Percentiles rank a stretch among this genome's conserved stretches.
Conservation (phyloP, 1,140 invertebrate genomes). For the Neodiprion lecontei region DNA sequence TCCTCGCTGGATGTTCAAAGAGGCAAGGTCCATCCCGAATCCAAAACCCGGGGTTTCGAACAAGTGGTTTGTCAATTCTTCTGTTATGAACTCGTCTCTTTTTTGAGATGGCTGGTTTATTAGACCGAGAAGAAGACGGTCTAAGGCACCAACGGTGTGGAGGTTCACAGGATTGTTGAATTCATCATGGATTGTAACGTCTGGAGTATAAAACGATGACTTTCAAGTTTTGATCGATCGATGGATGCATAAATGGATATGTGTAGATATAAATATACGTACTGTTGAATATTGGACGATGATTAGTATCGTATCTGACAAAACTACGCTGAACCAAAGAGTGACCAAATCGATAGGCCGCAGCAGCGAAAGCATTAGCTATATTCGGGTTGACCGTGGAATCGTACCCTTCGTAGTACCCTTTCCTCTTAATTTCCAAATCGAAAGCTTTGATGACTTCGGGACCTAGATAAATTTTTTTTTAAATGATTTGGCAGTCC, state of each 20-base stretch:
- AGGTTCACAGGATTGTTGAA: slow-evolving; percentile 68
- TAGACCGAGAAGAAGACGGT: slow-evolving; percentile 79
- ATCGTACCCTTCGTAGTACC: slow-evolving; percentile 79
- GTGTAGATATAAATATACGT: slow-evolving; percentile 42
- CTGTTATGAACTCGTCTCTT: slow-evolving; percentile 82
- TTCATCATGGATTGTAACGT: slow-evolving; percentile 81
- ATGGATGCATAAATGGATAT: not conserved
- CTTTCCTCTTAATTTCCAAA: slow-evolving; percentile 67
- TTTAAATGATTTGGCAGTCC: slow-evolving; percentile 9
- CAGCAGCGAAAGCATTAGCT: slow-evolving; percentile 91
- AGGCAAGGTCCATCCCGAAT: slow-evolving; percentile 88
- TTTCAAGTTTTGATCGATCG: slow-evolving; percentile 27
- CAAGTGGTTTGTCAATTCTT: slow-evolving; percentile 85
- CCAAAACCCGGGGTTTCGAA: slow-evolving; percentile 77
- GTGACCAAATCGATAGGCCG: slow-evolving; percentile 96
- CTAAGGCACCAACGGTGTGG: slow-evolving; percentile 75
- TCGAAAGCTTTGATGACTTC: slow-evolving; percentile 78
- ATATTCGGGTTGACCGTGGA: slow-evolving; percentile 83
- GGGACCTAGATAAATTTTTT: slow-evolving; percentile 55
- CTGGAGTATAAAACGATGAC: slow-evolving; percentile 57
- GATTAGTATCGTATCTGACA: slow-evolving; percentile 69
- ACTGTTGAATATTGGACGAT: slow-evolving; percentile 73
- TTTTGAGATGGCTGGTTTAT: slow-evolving; percentile 79
- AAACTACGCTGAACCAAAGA: slow-evolving; percentile 86
- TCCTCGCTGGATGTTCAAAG: slow-evolving; percentile 87